Base-by-base conservation (phyloP, 1,140 invertebrate species). In the Drosophila bipectinata region DNA sequence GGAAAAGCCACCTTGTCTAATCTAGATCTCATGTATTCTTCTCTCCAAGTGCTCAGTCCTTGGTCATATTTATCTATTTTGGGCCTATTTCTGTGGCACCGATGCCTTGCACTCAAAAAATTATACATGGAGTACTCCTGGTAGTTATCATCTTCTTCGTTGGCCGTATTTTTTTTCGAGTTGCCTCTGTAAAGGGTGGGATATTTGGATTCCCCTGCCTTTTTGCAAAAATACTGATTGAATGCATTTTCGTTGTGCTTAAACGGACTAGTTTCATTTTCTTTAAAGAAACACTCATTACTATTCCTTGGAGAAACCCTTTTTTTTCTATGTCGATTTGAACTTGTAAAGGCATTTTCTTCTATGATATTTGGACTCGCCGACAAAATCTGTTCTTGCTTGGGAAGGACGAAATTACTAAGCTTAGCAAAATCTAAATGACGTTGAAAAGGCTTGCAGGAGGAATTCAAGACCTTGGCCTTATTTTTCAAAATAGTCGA, bases 131-230 rank as follows among this genome's bases (percentile, higher is more conserved):
- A 41, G 39, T 44, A 55, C 15, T 45, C 5, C 0, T 53, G 28
- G 14, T 51, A 45, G 1, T 59, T 34, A 1, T 58, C 21, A 2
- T 14, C 18, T 4, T 71, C 1, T 8, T 32, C 30, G 10, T 8
- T 30, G 1, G 7, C 1, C 0, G 26, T 24, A 5, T 60, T 32
- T 1, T 47, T 21, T 26, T 7, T 4, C n/a, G 1, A 10, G 7
- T 34, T 45, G 24, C 61, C 41, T 34, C 55, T 58, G 14, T 55
- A 76, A 10, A 59, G 41, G 3, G 73, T 76, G 12, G 73, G 73
- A 41, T 76, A 76, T 10, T 28, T 15, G 26, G 66, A 12, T 49
- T 21, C 4, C 5, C 24, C 10, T 10, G 12, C 7, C 10, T n/a
- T 69, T 44, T 9, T 44, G 14, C 41, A 18, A 15, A 44, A 44